A percentile compares a stretch with the other conserved stretches of the same genome.
phyloP scores from a whole-genome alignment of 2,797 vertebrate genomes.

The Acanthurus leucopareius region DNA sequence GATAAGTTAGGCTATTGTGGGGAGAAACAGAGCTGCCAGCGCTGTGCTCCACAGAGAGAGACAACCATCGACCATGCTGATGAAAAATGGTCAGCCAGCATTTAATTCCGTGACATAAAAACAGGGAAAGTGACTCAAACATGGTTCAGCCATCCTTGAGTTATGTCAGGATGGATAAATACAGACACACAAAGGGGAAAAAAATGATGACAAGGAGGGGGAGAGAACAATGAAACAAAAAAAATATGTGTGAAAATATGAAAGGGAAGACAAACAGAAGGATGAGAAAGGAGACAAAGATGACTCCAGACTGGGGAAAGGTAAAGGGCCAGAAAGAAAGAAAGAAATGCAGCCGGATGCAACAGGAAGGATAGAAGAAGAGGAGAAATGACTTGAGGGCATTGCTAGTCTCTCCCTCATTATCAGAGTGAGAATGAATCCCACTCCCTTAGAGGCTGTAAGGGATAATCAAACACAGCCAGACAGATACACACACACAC shows the following conservation, averaged over 20 bases:
- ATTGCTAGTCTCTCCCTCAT: slow-evolving; percentile 87
- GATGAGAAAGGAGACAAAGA: slow-evolving; percentile 33
- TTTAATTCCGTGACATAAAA: slow-evolving; percentile 66
- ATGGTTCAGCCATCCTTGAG: slow-evolving; percentile 32
- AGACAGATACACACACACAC: slow-evolving; percentile 54
- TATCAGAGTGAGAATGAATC: slow-evolving; percentile 88
- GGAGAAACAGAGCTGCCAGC: slow-evolving; percentile 67
- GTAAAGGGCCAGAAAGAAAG: slow-evolving; percentile 46
- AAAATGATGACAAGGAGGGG: slow-evolving; percentile 17
- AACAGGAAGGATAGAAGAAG: slow-evolving; percentile 79
- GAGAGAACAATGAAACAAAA: slow-evolving; percentile 14
- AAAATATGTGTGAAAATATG: not conserved
- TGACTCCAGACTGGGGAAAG: slow-evolving; percentile 49
- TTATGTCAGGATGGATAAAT: slow-evolving; percentile 30
- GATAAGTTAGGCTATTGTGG: slow-evolving; percentile 71
- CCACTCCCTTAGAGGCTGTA: slow-evolving; percentile 82
- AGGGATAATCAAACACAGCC: slow-evolving; percentile 87
- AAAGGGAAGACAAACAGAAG: slow-evolving; percentile 12
- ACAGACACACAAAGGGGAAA: slow-evolving; percentile 16
- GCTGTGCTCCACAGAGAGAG: slow-evolving; percentile 61
- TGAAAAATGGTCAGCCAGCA: slow-evolving; percentile 69
- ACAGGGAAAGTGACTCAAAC: slow-evolving; percentile 50
- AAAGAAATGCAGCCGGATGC: slow-evolving; percentile 61
- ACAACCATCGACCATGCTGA: slow-evolving; percentile 56
- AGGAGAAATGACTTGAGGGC: slow-evolving; percentile 87